Base-by-base conservation (phyloP, 2,113 vertebrate species). In the Pao palembangensis region DNA sequence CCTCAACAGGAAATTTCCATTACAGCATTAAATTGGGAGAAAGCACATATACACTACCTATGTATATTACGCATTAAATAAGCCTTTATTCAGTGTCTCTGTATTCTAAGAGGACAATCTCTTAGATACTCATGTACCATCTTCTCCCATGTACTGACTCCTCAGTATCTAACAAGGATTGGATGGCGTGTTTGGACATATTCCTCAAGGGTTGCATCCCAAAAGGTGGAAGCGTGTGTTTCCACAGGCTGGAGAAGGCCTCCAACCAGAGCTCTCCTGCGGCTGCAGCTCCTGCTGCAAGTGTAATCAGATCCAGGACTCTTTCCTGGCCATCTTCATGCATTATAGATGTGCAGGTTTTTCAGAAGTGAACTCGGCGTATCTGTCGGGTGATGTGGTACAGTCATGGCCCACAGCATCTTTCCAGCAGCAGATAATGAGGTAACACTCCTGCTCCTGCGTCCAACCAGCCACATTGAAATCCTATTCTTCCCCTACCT, bases 321-420 rank as follows among this genome's bases (percentile, higher is more conserved):
- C 59, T 81, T 67, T 47, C 71, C 64, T 58, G 60, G 55, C 50
- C 68, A 47, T 56, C 58, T 67, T 64, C 69, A 56, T 88, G 67
- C 64, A 85, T 89, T 78, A 90, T 87, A 79, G 58, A 89, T 59
- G 18, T 55, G 55, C 65, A 71, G 69, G 73, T 82, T 78, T 71
- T 66, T 43, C 67, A 61, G 44, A 64, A 75, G 61, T 68, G 69
- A 78, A 67, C 16, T 38, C 70, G 44, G 64, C 56, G 70, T 61
- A 48, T 43, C 38, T 19, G 55, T 25, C 58, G 12, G 31, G 69
- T 58, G 73, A 78, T 76, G 65, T 67, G 51, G 54, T 55, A 58
- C 54, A 73, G 54, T 5, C 25, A 63, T 34, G 34, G 57, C 61
- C 64, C 13, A n/a, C 10, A 31, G 69, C 55, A 7, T 17, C 44